Percentiles rank a stretch among this genome's conserved stretches.
phyloP scores from a whole-genome alignment of 2,797 vertebrate species.

The Sebastes minor region DNA sequence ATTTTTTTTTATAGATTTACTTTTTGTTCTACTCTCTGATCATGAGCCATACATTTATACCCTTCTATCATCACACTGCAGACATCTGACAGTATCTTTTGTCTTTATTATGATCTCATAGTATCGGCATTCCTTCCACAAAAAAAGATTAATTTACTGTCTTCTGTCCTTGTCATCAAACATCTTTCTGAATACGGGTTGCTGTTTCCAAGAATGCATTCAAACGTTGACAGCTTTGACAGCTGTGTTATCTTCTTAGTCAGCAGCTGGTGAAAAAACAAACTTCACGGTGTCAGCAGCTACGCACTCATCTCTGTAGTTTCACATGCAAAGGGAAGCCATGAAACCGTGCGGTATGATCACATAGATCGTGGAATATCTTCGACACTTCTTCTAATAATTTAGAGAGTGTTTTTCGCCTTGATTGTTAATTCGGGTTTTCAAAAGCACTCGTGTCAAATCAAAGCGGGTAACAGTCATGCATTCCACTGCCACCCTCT shows the following conservation, averaged over 20 bases:
- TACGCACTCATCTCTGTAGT: constrained; percentile 41
- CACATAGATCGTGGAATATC: background rate
- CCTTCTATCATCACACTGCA: background rate
- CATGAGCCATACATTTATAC: background rate
- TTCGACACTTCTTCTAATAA: constrained; percentile 3
- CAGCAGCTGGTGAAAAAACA: constrained; percentile 37
- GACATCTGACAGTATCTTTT: background rate
- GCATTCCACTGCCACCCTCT: constrained; percentile 55
- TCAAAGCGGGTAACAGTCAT: constrained; percentile 23
- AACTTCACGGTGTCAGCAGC: constrained; percentile 33
- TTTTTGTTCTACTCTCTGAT: background rate
- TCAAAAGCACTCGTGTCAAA: constrained; percentile 25
- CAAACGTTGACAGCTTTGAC: constrained; percentile 53
- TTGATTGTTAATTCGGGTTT: constrained; percentile 1
- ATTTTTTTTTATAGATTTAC: accelerated
- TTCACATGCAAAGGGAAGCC: constrained; percentile 31
- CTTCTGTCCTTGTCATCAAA: constrained; percentile 29
- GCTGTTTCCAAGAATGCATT: constrained; percentile 49
- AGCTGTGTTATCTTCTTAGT: constrained; percentile 68
- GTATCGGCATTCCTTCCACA: background rate
- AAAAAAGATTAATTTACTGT: background rate
- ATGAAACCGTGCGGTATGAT: background rate
- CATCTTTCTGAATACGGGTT: constrained; percentile 32
- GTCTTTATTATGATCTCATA: background rate
- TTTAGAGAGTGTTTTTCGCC: background rate